Percentiles rank a stretch among this genome's conserved stretches.
These are phyloP conservation scores for Fulmarus glacialis DNA, from an alignment of 2,113 vertebrate genomes.

Conservation along the genomic window DNA sequence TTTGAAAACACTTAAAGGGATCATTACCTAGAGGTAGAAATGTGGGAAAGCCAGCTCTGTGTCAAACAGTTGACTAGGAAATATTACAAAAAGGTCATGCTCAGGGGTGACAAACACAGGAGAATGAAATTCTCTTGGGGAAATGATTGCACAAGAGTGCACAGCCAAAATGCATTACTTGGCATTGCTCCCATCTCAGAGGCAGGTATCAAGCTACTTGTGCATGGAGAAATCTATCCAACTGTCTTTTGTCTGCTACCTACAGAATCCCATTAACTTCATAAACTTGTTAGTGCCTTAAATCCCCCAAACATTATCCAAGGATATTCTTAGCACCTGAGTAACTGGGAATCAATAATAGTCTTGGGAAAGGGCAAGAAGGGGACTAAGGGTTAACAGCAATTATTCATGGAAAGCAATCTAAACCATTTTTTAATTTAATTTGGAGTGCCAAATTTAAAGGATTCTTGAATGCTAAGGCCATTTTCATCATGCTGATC, in stretches of 20 bases:
- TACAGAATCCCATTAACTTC: conserved; percentile 38
- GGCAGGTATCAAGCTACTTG: neutral
- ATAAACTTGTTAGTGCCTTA: conserved; percentile 8
- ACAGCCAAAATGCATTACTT: neutral
- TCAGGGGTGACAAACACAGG: neutral
- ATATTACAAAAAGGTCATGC: neutral
- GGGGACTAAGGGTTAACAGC: conserved; percentile 35
- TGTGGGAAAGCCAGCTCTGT: neutral
- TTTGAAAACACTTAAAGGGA: conserved; percentile 31
- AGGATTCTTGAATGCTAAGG: conserved; percentile 59
- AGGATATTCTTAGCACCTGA: conserved; percentile 28
- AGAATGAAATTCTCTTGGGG: neutral
- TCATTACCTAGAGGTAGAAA: neutral
- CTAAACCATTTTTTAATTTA: conserved; percentile 63
- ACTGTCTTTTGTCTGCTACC: conserved; percentile 1
- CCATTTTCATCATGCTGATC: conserved; percentile 64
- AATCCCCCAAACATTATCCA: conserved; percentile 31
- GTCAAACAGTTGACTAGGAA: neutral
- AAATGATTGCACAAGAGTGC: neutral
- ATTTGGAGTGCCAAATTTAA: conserved; percentile 55
- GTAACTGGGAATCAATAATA: conserved; percentile 47
- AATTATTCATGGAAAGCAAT: conserved; percentile 51
- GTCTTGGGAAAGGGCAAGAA: conserved; percentile 25
- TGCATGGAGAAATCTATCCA: neutral
- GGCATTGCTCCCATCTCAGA: neutral